phyloP scores from a whole-genome alignment of 2,888 invertebrate species.

The Mylabris sibirica region DNA sequence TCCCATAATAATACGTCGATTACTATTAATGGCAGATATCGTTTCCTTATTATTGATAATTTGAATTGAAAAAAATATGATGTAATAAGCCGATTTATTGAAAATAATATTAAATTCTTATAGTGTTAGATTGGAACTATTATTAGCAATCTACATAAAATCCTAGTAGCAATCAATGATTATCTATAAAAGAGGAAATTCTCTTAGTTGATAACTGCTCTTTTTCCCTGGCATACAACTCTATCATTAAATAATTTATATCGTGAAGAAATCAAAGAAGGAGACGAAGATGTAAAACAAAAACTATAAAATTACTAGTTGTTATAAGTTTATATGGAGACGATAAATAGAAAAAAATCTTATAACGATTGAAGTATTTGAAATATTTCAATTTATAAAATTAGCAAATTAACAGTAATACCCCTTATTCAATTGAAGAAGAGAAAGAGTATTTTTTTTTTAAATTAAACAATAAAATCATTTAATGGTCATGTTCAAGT shows the following conservation, averaged over 20 bases:
- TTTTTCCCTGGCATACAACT: background rate
- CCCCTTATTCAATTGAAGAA: background rate
- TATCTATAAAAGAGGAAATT: slow-evolving; percentile 7
- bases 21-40: background rate
- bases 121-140: background rate
- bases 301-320: too few species aligned
- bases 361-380: background rate
- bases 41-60: background rate
- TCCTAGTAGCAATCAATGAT: slow-evolving; percentile 1
- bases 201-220: background rate
- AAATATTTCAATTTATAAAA: background rate
- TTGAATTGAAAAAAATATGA: background rate
- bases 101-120: background rate
- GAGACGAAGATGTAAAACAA: background rate
- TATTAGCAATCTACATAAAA: slow-evolving; percentile 10
- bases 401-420: background rate
- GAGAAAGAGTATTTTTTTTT: background rate
- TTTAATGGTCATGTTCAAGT: slow-evolving; percentile 14
- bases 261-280: background rate
- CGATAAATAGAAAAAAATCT: background rate
- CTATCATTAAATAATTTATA: slow-evolving; percentile 6
- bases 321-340: too few species aligned
- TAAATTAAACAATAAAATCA: background rate
- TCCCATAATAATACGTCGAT: too few species aligned
- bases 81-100: background rate